Base-by-base conservation (phyloP, 2,797 vertebrate species). In the Acanthis flammea region DNA sequence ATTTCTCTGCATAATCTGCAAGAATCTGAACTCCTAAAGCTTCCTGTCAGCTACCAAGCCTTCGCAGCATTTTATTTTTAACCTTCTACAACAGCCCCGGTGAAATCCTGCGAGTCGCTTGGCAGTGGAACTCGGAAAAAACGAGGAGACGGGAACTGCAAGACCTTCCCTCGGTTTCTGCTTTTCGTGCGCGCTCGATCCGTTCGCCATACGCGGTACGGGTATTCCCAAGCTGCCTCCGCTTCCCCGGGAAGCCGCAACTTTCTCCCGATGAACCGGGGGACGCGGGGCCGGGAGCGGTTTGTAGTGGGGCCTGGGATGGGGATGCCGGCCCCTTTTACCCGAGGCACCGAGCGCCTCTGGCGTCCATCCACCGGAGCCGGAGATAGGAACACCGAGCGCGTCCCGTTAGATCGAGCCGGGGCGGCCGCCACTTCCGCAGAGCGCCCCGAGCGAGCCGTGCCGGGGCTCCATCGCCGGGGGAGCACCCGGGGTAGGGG, bases 201-300 rank as follows among this genome's bases (percentile, higher is more conserved):
- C 21, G 13, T 5, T 10, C 21, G 30, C 14, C 35, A 73, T 8
- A 48, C 8, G 7, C 53, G 21, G 33, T 12, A 45, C 61, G 14
- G 13, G 6, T 3, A 9, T 2, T 13, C 3, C 68, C 39, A 44
- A 47, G 2, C 54, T 7, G 4, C 60, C 51, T 19, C 3, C 25
- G 68, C 67, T 27, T 25, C 7, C 70, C 60, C 41, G 23, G 41
- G 7, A 44, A 91, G 37, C 17, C 39, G 15, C 62, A 67, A 74
- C 70, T 81, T 35, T 60, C 47, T 48, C 86, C 86, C 33, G 27
- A 4, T 7, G 23, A 31, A 17, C 4, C 10, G 53, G 28, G 30
- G 33, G 12, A 12, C 18, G 33, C 39, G 39, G 53, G 60, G 21
- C 45, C 21, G 39, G 67, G 39, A 30, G 28, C 8, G 12, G 25